These are phyloP conservation scores for Tipula lateralis DNA, from an alignment of 2,888 invertebrate genomes.

Conservation along the genomic window DNA sequence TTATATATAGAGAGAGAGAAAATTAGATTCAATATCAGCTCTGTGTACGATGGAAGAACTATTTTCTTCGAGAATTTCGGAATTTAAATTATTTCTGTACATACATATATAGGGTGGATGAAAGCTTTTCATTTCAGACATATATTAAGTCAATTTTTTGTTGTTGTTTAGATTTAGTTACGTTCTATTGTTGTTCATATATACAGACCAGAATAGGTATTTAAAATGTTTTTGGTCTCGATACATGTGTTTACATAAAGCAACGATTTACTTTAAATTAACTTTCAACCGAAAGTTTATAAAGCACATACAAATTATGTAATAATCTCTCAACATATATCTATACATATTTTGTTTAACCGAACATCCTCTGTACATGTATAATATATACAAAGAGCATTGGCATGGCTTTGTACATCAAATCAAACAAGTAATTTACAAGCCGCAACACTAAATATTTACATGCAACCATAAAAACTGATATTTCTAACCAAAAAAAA, in stretches of 20 bases:
- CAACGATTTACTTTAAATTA: background rate
- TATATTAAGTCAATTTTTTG: background rate
- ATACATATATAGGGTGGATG: background rate
- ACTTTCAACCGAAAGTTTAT: background rate
- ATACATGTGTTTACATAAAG: background rate
- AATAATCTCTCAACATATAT: background rate
- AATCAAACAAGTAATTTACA: background rate
- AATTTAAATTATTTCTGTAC: background rate
- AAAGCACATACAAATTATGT: background rate
- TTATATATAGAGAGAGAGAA: background rate
- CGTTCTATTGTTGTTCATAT: background rate
- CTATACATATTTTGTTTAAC: background rate
- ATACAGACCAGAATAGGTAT: background rate
- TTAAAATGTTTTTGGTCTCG: background rate
- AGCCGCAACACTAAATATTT: background rate
- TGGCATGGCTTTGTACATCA: too few relatives aligned
- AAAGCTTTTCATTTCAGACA: background rate
- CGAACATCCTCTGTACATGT: background rate
- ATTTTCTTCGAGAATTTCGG: background rate
- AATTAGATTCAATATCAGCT: background rate
- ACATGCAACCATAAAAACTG: background rate
- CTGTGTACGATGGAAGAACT: background rate
- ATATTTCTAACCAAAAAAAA: background rate
- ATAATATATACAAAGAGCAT: background rate
- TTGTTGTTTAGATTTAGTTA: background rate